Percentiles rank a stretch among this genome's conserved stretches.
Conservation (phyloP, 2,113 vertebrate species). For the Cynoglossus semilaevis region DNA sequence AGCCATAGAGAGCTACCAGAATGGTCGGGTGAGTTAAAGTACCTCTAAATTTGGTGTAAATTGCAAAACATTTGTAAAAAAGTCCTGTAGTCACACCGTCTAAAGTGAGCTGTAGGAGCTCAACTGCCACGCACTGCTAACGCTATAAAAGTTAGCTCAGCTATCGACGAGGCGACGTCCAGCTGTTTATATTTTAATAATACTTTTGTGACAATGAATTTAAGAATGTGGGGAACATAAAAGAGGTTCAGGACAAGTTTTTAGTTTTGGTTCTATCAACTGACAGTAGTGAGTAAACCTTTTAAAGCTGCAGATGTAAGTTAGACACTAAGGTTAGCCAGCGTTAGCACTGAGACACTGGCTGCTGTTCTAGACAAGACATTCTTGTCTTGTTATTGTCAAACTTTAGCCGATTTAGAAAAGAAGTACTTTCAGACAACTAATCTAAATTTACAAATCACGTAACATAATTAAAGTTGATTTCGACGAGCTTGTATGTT, state of each 20-base stretch:
- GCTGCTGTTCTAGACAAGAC: too few relatives aligned
- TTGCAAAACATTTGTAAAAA: neutral
- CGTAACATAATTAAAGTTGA: too few relatives aligned
- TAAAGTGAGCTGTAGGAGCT: slow-evolving; percentile 37
- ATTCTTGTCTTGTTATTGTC: slow-evolving; percentile 23
- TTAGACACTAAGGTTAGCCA: slow-evolving; percentile 32
- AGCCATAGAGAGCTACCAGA: slow-evolving; percentile 84
- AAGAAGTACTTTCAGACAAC: neutral
- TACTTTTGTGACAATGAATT: neutral
- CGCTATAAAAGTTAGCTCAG: slow-evolving; percentile 56
- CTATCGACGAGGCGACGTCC: slow-evolving; percentile 38
- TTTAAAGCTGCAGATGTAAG: slow-evolving; percentile 37
- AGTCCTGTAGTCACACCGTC: slow-evolving; percentile 38
- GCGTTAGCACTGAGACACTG: slow-evolving; percentile 40
- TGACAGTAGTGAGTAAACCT: slow-evolving; percentile 45
- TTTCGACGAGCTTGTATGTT: neutral
- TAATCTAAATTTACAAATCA: too few relatives aligned
- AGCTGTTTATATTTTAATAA: neutral
- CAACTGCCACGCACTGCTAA: slow-evolving; percentile 73
- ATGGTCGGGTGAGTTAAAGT: slow-evolving; percentile 76
- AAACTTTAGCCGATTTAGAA: slow-evolving; percentile 37
- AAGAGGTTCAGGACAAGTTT: fast-evolving
- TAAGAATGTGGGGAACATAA: neutral
- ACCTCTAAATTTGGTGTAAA: neutral
- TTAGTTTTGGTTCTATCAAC: slow-evolving; percentile 12